These are phyloP conservation scores for Thalpophila matura DNA, from an alignment of 2,888 invertebrate species.

Conservation along the genomic window DNA sequence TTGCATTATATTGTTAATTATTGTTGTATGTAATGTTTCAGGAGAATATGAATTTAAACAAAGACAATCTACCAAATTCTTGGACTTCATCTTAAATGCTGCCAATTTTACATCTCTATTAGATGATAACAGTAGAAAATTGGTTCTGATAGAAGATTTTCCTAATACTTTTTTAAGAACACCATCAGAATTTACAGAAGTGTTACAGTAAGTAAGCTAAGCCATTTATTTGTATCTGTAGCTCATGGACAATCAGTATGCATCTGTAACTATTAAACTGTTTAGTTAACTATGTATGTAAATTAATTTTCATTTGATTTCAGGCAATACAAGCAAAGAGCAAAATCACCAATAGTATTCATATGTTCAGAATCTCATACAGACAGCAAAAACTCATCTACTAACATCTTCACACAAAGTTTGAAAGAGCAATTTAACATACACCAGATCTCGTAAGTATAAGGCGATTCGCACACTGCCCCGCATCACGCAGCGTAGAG, in stretches of 20 bases:
- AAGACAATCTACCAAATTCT: constrained; percentile 93
- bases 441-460: constrained; percentile 92
- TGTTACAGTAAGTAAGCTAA: constrained; percentile 92
- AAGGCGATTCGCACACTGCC: not conserved
- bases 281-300: not conserved
- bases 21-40: constrained; percentile 63
- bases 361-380: constrained; percentile 93
- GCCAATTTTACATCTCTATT: constrained; percentile 94
- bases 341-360: constrained; percentile 93
- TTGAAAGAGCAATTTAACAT: constrained; percentile 92
- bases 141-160: constrained; percentile 95
- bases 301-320: constrained; percentile 11
- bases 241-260: not conserved
- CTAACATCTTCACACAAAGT: constrained; percentile 92
- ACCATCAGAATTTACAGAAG: constrained; percentile 91
- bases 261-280: too few relatives aligned
- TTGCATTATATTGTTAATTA: not conserved
- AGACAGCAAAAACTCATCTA: constrained; percentile 90
- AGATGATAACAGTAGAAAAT: constrained; percentile 88
- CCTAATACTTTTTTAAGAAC: constrained; percentile 94
- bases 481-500: too few relatives aligned
- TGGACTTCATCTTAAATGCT: constrained; percentile 94
- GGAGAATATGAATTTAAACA: constrained; percentile 86
- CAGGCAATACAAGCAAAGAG: constrained; percentile 91
- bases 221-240: not conserved